Conservation (phyloP, 2,888 invertebrate genomes). For the Apotomis turbidana region DNA sequence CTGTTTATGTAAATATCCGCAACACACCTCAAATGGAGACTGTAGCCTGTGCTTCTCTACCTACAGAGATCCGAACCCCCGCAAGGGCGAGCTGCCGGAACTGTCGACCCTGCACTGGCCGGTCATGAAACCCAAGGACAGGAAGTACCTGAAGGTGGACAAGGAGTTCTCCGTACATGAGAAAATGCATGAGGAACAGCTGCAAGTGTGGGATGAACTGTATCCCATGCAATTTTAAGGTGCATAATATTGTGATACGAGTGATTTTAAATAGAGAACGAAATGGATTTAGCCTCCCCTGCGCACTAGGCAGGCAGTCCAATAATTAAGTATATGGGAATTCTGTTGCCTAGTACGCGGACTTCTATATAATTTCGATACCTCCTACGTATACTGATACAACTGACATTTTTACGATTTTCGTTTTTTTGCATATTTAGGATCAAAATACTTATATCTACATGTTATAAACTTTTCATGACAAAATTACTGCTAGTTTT, state of each 20-base stretch:
- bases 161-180: conserved; percentile 49
- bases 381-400: no score
- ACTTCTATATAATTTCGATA: no score
- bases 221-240: conserved; percentile 59
- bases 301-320: no score
- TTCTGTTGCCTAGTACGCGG: no score
- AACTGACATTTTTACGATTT: no score
- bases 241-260: not conserved
- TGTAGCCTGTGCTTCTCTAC: not conserved
- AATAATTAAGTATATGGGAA: no score
- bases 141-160: conserved; percentile 58
- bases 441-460: no score
- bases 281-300: not conserved
- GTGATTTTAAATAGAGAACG: not conserved
- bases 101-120: conserved; percentile 56
- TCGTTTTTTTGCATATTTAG: no score
- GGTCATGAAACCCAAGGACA: conserved; percentile 52
- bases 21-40: not conserved
- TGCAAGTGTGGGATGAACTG: conserved; percentile 63
- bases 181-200: conserved; percentile 59
- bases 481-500: no score
- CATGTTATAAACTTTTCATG: no score
- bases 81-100: conserved; percentile 49
- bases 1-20: no score
- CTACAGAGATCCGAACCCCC: conserved; percentile 59